A percentile compares a stretch with the other conserved stretches of the same genome.
phyloP scores from a whole-genome alignment of 2,888 invertebrate species.

The Tribolium freemani region DNA sequence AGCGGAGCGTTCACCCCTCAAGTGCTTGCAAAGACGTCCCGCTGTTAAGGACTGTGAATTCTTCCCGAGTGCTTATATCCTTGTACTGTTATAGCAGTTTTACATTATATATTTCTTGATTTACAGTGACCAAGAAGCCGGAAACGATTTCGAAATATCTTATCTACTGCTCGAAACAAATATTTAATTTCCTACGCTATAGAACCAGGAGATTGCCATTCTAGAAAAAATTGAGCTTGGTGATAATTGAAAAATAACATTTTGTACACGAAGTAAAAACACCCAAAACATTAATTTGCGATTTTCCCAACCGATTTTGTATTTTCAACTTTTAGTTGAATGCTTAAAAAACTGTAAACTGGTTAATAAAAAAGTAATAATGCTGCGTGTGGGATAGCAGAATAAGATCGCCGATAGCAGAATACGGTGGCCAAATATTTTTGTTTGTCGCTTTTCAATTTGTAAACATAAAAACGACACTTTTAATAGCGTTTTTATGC shows the following conservation, averaged over 20 bases:
- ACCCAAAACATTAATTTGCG: neutral
- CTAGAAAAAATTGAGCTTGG: neutral
- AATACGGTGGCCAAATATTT: neutral
- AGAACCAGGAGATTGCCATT: neutral
- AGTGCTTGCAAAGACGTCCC: conserved; percentile 44
- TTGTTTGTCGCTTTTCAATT: neutral
- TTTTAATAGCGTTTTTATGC: no score
- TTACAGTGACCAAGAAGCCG: conserved; percentile 33
- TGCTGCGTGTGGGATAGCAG: neutral
- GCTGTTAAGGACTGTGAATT: conserved; percentile 40
- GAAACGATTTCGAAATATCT: conserved; percentile 22
- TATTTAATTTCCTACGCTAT: conserved; percentile 15
- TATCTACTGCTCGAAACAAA: conserved; percentile 8
- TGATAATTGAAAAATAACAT: neutral
- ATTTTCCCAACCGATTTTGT: neutral
- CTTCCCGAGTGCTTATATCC: conserved; percentile 36
- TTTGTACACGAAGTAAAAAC: neutral
- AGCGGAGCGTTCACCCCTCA: conserved; percentile 44
- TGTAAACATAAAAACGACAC: neutral
- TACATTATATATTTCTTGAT: conserved; percentile 32
- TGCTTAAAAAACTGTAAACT: neutral
- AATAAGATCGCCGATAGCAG: no score
- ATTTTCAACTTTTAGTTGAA: neutral
- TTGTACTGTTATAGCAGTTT: conserved; percentile 37
- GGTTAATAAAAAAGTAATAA: neutral